Percentiles rank a stretch among this genome's conserved stretches.
Conservation (phyloP, 2,888 invertebrate genomes). For the Heteropelma amictum region DNA sequence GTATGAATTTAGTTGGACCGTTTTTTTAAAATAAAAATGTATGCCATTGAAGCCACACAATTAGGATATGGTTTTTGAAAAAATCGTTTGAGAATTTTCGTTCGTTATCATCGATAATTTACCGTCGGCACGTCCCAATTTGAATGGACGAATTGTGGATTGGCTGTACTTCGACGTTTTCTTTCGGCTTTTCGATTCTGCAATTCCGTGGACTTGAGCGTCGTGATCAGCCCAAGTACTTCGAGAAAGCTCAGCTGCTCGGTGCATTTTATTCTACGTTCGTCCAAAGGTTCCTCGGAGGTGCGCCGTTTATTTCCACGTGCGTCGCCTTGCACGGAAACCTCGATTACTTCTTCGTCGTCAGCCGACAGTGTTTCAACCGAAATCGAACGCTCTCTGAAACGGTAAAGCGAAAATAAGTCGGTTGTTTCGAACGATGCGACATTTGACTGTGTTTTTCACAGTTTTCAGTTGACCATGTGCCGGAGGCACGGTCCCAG, state of each 20-base stretch:
- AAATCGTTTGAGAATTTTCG: background rate
- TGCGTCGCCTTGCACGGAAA: constrained; percentile 66
- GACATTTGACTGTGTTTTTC: no score
- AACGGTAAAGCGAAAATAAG: background rate
- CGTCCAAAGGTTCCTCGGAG: constrained; percentile 55
- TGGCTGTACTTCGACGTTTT: constrained; percentile 80
- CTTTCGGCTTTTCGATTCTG: constrained; percentile 80
- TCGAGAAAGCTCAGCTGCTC: constrained; percentile 77
- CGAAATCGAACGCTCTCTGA: constrained; percentile 66
- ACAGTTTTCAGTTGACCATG: no score
- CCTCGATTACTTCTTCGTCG: constrained; percentile 70
- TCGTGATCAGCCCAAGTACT: constrained; percentile 79
- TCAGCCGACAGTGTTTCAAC: constrained; percentile 70
- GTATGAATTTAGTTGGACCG: no score
- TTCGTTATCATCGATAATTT: constrained; percentile 20
- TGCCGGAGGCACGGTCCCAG: no score
- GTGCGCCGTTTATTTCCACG: constrained; percentile 55
- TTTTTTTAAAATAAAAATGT: no score
- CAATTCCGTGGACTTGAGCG: constrained; percentile 78
- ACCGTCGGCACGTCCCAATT: constrained; percentile 72
- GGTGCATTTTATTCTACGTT: constrained; percentile 47
- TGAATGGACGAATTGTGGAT: constrained; percentile 80
- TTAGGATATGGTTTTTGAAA: background rate
- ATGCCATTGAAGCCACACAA: no score
- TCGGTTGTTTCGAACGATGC: no score